A percentile compares a stretch with the other conserved stretches of the same genome.
Evolutionary conservation across 2,888 invertebrate species (phyloP).

Genomic region (Mesorhabditis belari): DNA sequence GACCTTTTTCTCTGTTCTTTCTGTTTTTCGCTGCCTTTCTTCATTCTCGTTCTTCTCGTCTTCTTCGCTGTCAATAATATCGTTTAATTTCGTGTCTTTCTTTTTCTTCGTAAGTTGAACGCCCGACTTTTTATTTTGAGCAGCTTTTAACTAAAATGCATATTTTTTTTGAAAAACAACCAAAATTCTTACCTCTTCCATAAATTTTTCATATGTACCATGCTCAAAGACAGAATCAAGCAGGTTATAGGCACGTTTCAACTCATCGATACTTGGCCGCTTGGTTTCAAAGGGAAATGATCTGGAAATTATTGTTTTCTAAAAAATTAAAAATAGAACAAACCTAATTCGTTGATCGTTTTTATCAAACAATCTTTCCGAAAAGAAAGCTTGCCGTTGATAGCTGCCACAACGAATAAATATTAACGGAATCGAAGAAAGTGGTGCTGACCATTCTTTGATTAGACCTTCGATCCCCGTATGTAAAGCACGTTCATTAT

Average conservation of each 20-base stretch:
- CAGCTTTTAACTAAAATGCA: too few species aligned
- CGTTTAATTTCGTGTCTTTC: background rate
- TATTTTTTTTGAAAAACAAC: too few species aligned
- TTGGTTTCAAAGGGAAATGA: slow-evolving; percentile 74
- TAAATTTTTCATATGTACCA: slow-evolving; percentile 1
- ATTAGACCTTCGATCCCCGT: slow-evolving; percentile 70
- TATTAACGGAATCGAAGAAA: slow-evolving; percentile 66
- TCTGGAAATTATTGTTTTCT: too few species aligned
- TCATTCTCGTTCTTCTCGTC: background rate
- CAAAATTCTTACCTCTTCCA: background rate
- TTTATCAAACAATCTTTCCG: slow-evolving; percentile 55
- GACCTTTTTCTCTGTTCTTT: background rate
- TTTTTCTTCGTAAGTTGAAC: background rate
- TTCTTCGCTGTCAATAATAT: background rate
- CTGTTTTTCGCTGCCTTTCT: background rate
- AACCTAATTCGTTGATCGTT: background rate
- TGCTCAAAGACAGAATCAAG: slow-evolving; percentile 57
- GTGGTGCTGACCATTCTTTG: slow-evolving; percentile 65
- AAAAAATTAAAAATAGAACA: too few species aligned
- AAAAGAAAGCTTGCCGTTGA: slow-evolving; percentile 67
- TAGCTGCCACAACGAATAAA: slow-evolving; percentile 72
- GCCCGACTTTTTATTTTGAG: background rate
- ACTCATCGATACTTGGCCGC: slow-evolving; percentile 73
- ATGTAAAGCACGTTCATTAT: slow-evolving; percentile 67
- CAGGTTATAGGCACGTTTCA: slow-evolving; percentile 68